Conservation (phyloP, 2,797 vertebrate species). For the Gorsachius magnificus region DNA sequence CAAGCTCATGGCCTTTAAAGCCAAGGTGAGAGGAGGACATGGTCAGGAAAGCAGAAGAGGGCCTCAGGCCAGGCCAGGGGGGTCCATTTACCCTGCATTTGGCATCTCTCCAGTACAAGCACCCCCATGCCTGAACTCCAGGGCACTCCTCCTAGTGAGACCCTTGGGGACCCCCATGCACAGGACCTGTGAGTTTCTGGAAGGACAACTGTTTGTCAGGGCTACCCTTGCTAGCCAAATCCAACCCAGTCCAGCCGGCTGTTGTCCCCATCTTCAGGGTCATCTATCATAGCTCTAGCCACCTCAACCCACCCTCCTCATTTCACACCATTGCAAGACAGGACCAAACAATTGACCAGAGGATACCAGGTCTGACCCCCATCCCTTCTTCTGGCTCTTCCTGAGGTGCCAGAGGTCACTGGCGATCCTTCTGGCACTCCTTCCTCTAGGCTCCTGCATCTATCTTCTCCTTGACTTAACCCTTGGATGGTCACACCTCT, state of each 20-base stretch:
- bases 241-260: neutral
- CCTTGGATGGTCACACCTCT: neutral
- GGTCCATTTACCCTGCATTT: neutral
- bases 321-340: neutral
- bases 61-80: neutral
- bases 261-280: neutral
- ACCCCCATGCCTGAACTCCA: neutral
- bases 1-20: conserved; percentile 98
- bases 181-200: neutral
- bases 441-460: neutral
- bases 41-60: neutral
- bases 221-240: neutral
- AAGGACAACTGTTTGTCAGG: neutral
- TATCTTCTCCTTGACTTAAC: neutral
- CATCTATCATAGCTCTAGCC: neutral
- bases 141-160: neutral
- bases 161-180: too few relatives aligned
- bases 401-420: neutral
- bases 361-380: neutral
- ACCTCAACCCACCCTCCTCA: neutral
- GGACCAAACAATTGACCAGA: neutral
- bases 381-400: neutral
- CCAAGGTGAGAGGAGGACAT: conserved; percentile 79
- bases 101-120: neutral
- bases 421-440: neutral